Evolutionary conservation across 2,888 invertebrate genomes (phyloP).

Genomic region (Chrysolina haemoptera): DNA sequence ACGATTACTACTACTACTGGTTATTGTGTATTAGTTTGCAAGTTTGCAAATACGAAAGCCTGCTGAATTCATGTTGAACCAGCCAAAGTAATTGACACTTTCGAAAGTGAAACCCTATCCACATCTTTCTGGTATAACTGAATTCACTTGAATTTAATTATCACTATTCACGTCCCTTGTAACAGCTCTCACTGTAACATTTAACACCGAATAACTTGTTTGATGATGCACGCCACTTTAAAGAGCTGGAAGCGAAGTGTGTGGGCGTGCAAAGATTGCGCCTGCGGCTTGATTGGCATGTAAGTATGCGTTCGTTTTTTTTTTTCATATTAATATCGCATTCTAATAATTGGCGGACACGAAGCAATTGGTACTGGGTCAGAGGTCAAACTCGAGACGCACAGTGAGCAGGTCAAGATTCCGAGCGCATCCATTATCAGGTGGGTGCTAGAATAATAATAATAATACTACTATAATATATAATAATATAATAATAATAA

Average conservation of each 20-base stretch:
- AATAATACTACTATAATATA: too few relatives aligned
- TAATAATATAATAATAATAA: too few relatives aligned
- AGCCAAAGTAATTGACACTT: background rate
- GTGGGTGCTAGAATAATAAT: background rate
- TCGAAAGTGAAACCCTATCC: background rate
- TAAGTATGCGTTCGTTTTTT: constrained; percentile 26
- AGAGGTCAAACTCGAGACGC: constrained; percentile 15
- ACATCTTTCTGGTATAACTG: background rate
- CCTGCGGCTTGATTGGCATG: constrained; percentile 33
- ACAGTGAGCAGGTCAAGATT: constrained; percentile 20
- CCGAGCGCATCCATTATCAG: background rate
- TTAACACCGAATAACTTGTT: constrained; percentile 12
- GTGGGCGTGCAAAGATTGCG: constrained; percentile 27
- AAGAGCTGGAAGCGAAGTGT: constrained; percentile 8
- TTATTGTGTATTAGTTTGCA: background rate
- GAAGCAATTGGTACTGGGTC: constrained; percentile 14
- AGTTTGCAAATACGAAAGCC: background rate
- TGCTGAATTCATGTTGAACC: too few relatives aligned
- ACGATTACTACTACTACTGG: too few relatives aligned
- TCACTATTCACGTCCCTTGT: background rate
- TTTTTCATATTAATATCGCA: constrained; percentile 26
- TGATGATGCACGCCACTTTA: background rate
- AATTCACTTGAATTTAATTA: background rate
- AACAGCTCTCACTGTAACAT: background rate
- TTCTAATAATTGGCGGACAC: constrained; percentile 31